Base-by-base conservation (phyloP, 1,140 invertebrate species). In the Theocolax elegans region DNA sequence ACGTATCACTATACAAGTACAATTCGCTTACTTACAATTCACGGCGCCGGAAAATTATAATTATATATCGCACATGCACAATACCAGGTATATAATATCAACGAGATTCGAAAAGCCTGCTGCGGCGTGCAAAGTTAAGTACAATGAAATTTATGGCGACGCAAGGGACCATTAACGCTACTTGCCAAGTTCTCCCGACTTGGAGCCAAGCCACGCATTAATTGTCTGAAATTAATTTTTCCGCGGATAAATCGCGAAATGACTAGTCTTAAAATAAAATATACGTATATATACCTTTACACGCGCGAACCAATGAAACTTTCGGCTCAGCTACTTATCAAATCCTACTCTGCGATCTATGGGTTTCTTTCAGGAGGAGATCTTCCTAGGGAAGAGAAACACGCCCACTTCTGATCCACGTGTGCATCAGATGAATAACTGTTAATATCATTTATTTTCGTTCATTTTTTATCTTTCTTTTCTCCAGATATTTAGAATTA, bases 111-210 rank as follows among this genome's bases (percentile, higher is more conserved):
- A 70, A 40, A 8, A 15, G 25, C 6, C 40, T 29, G 67, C 68
- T 70, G 71, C 73, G 73, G 65, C 62, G 48, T 65, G 71, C 71
- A n/a, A n/a, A 71, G 74, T 71, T 78, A 75, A 75, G 74, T 78
- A 78, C 77, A 78, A 76, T 78, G 74, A 77, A 76, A 78, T 78
- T 76, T 78, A 78, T 78, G 73, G 73, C 74, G 68, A 74, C 67
- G 68, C 68, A 10, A 62, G 66, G 53, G 72, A 73, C 72, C 73
- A 75, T 76, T 76, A 78, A 67, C 56, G 73, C 64, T 10, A 27
- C 59, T 72, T 77, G 75, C 77, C 77, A 78, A 76, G 71, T 77
- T 4, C 10, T 3, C 48, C 6, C 2, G 65, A 69, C 58, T 76
- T 76, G 77, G 77, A 76, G 35, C 15, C n/a, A 38, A 65, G 77